These are phyloP conservation scores for Cochlearius cochlearius DNA, from an alignment of 2,113 vertebrate species.

Conservation along the genomic window DNA sequence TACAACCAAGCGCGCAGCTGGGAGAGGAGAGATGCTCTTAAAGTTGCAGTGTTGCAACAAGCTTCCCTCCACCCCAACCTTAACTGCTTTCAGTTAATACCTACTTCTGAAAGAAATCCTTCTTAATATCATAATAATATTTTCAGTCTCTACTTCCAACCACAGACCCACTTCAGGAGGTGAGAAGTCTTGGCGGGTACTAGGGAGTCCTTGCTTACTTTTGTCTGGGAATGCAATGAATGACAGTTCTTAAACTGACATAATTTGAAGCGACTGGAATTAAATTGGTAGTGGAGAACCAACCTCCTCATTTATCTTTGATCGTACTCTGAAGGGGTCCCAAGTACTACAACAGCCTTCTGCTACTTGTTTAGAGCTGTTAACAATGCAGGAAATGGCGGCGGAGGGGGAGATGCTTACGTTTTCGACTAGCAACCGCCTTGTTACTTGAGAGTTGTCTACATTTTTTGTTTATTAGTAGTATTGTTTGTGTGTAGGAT, in stretches of 20 bases:
- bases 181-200: background rate
- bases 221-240: background rate
- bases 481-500: background rate
- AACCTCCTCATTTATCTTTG: background rate
- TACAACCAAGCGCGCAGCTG: background rate
- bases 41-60: background rate
- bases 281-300: background rate
- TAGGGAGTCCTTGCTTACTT: background rate
- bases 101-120: background rate
- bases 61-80: background rate
- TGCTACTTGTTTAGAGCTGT: background rate
- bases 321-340: background rate
- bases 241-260: background rate
- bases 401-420: background rate
- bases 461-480: background rate
- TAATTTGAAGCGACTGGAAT: background rate
- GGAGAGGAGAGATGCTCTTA: background rate
- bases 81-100: background rate
- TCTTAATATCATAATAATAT: background rate
- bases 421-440: background rate
- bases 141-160: background rate
- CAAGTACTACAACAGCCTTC: background rate
- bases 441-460: background rate
- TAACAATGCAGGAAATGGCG: conserved; percentile 2
- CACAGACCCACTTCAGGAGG: background rate